These are phyloP conservation scores for Orbicella faveolata DNA, from an alignment of 64 coral and sea anemone genomes.

Conservation along the genomic window DNA sequence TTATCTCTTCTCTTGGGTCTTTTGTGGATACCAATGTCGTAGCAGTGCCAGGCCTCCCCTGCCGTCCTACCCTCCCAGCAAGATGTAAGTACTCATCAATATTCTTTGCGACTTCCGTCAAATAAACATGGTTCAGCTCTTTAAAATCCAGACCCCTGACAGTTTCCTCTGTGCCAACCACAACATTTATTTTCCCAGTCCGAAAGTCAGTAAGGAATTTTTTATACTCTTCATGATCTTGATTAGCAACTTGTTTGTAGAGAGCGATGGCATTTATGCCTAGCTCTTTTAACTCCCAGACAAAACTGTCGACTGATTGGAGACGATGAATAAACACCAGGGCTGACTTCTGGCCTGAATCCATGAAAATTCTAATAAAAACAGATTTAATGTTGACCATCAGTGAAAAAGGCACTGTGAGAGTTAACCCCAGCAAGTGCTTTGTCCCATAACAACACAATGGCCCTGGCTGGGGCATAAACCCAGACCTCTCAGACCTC, in stretches of 20 bases:
- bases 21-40: slow-evolving; percentile 67
- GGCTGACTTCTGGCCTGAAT: slow-evolving; percentile 79
- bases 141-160: slow-evolving; percentile 87
- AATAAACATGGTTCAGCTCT: slow-evolving; percentile 75
- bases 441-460: no score
- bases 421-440: no score
- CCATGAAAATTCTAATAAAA: slow-evolving; percentile 59
- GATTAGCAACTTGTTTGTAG: slow-evolving; percentile 80
- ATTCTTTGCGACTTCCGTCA: slow-evolving; percentile 90
- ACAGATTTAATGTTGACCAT: background rate
- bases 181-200: slow-evolving; percentile 70
- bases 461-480: no score
- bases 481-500: no score
- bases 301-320: slow-evolving; percentile 86
- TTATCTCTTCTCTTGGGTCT: slow-evolving; percentile 60
- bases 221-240: slow-evolving; percentile 60
- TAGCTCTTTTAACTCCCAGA: slow-evolving; percentile 77
- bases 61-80: slow-evolving; percentile 78
- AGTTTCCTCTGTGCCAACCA: slow-evolving; percentile 89
- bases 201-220: slow-evolving; percentile 70
- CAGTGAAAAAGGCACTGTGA: no score
- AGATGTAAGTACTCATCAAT: slow-evolving; percentile 79
- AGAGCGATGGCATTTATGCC: slow-evolving; percentile 82
- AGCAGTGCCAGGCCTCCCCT: slow-evolving; percentile 70
- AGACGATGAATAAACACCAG: slow-evolving; percentile 85